These are phyloP conservation scores for Vanessa cardui DNA, from an alignment of 2,888 invertebrate species.

Conservation along the genomic window DNA sequence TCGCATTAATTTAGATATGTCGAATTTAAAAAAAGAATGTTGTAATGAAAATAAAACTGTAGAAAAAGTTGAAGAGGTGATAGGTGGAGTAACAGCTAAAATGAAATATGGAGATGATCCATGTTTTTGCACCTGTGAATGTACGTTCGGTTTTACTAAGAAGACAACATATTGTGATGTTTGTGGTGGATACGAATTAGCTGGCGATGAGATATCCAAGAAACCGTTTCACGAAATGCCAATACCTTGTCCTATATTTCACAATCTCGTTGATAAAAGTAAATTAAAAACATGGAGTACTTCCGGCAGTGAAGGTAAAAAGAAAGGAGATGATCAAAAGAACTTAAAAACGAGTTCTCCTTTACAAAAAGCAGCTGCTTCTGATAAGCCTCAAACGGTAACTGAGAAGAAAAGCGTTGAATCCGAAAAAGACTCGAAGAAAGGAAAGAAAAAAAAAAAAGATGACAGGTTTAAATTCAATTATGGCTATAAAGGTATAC, in stretches of 20 bases:
- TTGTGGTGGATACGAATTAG: conserved; percentile 68
- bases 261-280: conserved; percentile 63
- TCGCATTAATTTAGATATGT: conserved; percentile 55
- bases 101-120: conserved; percentile 56
- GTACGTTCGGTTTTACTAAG: conserved; percentile 66
- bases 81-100: conserved; percentile 56
- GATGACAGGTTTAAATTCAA: conserved; percentile 73
- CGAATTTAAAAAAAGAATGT: conserved; percentile 49
- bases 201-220: conserved; percentile 58
- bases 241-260: conserved; percentile 71
- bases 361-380: conserved; percentile 44
- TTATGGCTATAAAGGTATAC: conserved; percentile 78
- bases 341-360: conserved; percentile 45
- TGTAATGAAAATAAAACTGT: conserved; percentile 48
- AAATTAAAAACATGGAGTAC: conserved; percentile 57
- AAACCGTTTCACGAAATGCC: conserved; percentile 49
- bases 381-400: conserved; percentile 41
- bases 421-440: conserved; percentile 63
- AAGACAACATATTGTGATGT: conserved; percentile 69
- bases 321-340: conserved; percentile 47
- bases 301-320: conserved; percentile 63
- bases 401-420: conserved; percentile 54
- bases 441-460: conserved; percentile 58
- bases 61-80: conserved; percentile 57
- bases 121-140: conserved; percentile 73